Conservation (phyloP, 2,888 invertebrate genomes). For the Trypoxylon attenuatum region DNA sequence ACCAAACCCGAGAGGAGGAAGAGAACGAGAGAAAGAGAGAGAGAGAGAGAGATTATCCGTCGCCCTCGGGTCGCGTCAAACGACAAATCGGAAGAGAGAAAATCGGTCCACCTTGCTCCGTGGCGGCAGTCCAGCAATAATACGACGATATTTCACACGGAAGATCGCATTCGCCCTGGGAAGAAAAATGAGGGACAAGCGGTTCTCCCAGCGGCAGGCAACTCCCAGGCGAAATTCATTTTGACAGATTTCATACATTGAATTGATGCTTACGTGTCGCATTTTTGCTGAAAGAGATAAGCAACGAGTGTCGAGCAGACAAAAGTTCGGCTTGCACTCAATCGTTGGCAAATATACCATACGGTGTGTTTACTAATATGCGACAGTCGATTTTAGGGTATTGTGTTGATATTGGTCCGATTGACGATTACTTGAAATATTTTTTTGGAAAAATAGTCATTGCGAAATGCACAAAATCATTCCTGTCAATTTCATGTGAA, state of each 20-base stretch:
- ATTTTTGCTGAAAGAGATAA: constrained; percentile 63
- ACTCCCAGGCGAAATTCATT: constrained; percentile 70
- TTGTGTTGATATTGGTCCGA: too few relatives aligned
- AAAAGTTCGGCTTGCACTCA: constrained; percentile 55
- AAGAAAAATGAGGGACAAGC: constrained; percentile 70
- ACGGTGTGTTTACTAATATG: too few relatives aligned
- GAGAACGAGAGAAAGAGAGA: too few relatives aligned
- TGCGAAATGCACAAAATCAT: too few relatives aligned
- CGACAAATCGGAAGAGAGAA: too few relatives aligned
- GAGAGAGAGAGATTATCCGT: too few relatives aligned
- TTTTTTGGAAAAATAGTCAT: too few relatives aligned
- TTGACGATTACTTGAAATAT: too few relatives aligned
- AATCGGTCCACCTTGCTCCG: constrained; percentile 27
- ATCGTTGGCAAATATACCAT: constrained; percentile 41
- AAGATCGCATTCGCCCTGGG: constrained; percentile 68
- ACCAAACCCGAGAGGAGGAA: too few relatives aligned
- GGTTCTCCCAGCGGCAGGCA: constrained; percentile 23
- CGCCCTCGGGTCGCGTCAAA: background rate
- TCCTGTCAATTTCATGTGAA: too few relatives aligned
- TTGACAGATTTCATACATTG: constrained; percentile 74
- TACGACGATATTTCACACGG: constrained; percentile 73
- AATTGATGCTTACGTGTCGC: constrained; percentile 73
- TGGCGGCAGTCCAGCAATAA: constrained; percentile 58
- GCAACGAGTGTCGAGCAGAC: constrained; percentile 48
- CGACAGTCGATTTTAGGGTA: too few relatives aligned